Base-by-base conservation (phyloP, 2,888 invertebrate genomes). In the Emmelina monodactyla region DNA sequence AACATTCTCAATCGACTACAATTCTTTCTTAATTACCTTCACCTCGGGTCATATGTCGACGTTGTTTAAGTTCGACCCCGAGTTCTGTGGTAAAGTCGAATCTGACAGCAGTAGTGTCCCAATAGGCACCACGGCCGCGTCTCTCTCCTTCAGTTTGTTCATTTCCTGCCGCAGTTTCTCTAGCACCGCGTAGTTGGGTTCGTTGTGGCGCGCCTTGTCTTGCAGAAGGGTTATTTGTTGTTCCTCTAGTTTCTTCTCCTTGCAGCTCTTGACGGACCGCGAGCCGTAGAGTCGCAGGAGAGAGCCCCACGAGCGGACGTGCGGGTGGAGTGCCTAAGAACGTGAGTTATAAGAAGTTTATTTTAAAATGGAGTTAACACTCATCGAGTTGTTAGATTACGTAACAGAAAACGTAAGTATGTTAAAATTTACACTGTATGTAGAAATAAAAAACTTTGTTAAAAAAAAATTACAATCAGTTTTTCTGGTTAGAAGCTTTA, bases 301-400 rank as follows among this genome's bases (percentile, higher is more conserved):
- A 0, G 97, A 94, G 35, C 97, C 97, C 95, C 97, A 97, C 2
- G 91, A 94, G 15, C 85, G 87, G 34, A 98, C 91, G 62, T 97
- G 94, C 0, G 98, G 97, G 79, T 98, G 98, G 16, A 99, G 81
- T 34, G 88, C 86, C 87, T 93, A 69, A n/a, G n/a, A n/a, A n/a
- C n/a, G n/a, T n/a, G n/a, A n/a, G n/a, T n/a, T n/a, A n/a, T n/a
- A n/a, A n/a, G n/a, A n/a, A n/a, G n/a, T n/a, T n/a, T n/a, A n/a
- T n/a, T n/a, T n/a, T n/a, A n/a, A n/a, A n/a, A n/a, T n/a, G n/a
- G n/a, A n/a, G n/a, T n/a, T n/a, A n/a, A n/a, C n/a, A n/a, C n/a
- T n/a, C n/a, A n/a, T n/a, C n/a, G n/a, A n/a, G n/a, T n/a, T n/a
- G n/a, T n/a, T n/a, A n/a, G n/a, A n/a, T n/a, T n/a, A n/a, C n/a